A percentile compares a stretch with the other conserved stretches of the same genome.
Evolutionary conservation across 2,888 invertebrate genomes (phyloP).

Genomic region (Apotomis betuletana): DNA sequence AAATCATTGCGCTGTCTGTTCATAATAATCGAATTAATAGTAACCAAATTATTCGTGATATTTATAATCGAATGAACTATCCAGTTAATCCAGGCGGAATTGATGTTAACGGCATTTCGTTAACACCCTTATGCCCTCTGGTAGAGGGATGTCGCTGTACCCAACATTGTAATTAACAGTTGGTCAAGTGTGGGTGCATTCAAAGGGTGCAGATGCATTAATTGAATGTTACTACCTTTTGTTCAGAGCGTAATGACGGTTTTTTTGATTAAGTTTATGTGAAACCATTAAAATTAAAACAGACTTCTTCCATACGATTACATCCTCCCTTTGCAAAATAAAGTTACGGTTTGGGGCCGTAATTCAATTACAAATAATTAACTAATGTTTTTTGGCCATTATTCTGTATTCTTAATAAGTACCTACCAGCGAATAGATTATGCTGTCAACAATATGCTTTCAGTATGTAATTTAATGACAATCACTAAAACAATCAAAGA

Average conservation of each 20-base stretch:
- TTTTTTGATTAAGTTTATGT: slow-evolving; percentile 10
- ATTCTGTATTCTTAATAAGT: too few species aligned
- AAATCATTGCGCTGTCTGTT: slow-evolving; percentile 1
- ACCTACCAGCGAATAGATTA: too few species aligned
- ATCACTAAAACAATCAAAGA: too few species aligned
- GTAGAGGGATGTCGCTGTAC: slow-evolving; percentile 14
- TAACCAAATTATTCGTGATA: slow-evolving; percentile 31
- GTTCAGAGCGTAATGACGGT: slow-evolving; percentile 12
- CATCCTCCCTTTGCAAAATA: background rate
- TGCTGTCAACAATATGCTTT: too few species aligned
- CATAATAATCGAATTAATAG: slow-evolving; percentile 32
- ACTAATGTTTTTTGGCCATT: too few species aligned
- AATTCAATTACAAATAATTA: too few species aligned
- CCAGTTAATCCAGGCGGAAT: slow-evolving; percentile 20
- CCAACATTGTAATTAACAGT: slow-evolving; percentile 33
- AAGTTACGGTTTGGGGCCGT: background rate
- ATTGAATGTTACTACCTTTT: slow-evolving; percentile 31
- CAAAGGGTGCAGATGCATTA: slow-evolving; percentile 30
- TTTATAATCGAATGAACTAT: slow-evolving; percentile 32
- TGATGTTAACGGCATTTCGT: slow-evolving; percentile 22
- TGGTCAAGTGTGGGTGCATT: slow-evolving; percentile 26
- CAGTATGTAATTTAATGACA: too few species aligned
- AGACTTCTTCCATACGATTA: background rate
- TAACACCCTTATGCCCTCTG: slow-evolving; percentile 30
- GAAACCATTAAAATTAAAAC: background rate